Percentiles rank a stretch among this genome's conserved stretches.
Evolutionary conservation across 2,888 invertebrate genomes (phyloP).

Genomic region (Heteropelma amictum): DNA sequence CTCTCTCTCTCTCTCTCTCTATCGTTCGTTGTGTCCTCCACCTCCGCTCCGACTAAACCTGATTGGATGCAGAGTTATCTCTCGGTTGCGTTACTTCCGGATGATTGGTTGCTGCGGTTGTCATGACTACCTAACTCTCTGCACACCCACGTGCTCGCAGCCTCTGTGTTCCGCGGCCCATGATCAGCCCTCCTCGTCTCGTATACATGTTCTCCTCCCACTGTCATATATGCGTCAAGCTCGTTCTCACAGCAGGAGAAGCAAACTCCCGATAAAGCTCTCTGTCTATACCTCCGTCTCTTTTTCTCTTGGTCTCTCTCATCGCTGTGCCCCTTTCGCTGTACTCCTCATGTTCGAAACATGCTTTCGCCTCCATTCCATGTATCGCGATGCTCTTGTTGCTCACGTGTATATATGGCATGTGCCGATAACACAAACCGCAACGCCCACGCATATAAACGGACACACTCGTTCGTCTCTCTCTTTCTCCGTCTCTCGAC

Average conservation of each 20-base stretch:
- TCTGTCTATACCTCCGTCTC: slow-evolving; percentile 40
- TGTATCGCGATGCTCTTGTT: slow-evolving; percentile 5
- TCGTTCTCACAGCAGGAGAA: slow-evolving; percentile 38
- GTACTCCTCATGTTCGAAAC: slow-evolving; percentile 16
- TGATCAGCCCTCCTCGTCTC: slow-evolving; percentile 51
- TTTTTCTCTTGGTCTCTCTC: background rate
- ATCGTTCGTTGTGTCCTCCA: slow-evolving; percentile 59
- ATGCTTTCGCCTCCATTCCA: slow-evolving; percentile 16
- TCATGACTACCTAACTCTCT: slow-evolving; percentile 76
- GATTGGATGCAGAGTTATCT: slow-evolving; percentile 79
- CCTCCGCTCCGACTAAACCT: slow-evolving; percentile 75
- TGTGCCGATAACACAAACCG: slow-evolving; percentile 54
- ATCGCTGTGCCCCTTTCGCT: slow-evolving; percentile 43
- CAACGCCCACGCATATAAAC: slow-evolving; percentile 56
- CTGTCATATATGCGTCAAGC: slow-evolving; percentile 45
- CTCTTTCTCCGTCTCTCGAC: slow-evolving; percentile 2
- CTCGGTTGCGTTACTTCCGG: slow-evolving; percentile 77
- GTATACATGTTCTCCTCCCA: slow-evolving; percentile 44
- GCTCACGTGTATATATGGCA: slow-evolving; percentile 26
- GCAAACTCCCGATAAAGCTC: slow-evolving; percentile 33
- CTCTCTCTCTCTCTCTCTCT: slow-evolving; percentile 30
- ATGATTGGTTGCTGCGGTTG: slow-evolving; percentile 78
- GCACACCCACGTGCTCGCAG: slow-evolving; percentile 57
- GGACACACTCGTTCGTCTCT: slow-evolving; percentile 6
- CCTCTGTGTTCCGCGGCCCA: slow-evolving; percentile 60